Evolutionary conservation across 2,888 invertebrate species (phyloP), one percentile per base, ranked within the genome.

Genomic region (Mythimna pallens): DNA sequence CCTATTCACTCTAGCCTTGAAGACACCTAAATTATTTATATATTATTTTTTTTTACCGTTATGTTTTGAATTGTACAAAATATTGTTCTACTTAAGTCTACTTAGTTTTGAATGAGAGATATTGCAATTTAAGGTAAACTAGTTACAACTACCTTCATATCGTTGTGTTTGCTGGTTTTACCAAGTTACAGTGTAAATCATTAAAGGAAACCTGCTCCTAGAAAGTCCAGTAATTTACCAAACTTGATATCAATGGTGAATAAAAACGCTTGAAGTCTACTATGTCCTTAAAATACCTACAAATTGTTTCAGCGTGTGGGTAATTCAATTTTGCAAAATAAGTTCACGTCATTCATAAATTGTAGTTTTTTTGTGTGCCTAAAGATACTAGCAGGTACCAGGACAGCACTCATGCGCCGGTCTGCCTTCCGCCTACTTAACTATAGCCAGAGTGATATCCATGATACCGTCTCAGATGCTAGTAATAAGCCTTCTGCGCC

Each of bases 141-240:
- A 66, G 34, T 36, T 36, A 20, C 43, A 67, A 54, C 68, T 74
- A 76, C 74, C 59, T 54, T 40, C 77, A 40, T 59, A 30, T 30
- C 20, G 20, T 40, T 76, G 5, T 73, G 8, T 3, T 5, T 12
- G 34, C 43, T 58, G 52, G 36, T 54, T 76, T 52, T 54, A 67
- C 12, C 25, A 22, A 9, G 10, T 65, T 43, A n/a, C 30, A 58
- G 4, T 43, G 14, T 43, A 25, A 8, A n/a, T 43, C 30, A 30
- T 34, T 67, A 9, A 14, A 22, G n/a, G 25, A 67, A 67, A 74
- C 67, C 20, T 34, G 43, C 9, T 25, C 6, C 4, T n/a, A 34
- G n/a, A 34, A 75, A 59, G 7, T 43, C 12, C n/a, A 0, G 4
- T 22, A 1, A 54, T 52, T 43, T 36, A 65, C 17, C 34, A 25